Conservation (phyloP, 2,888 invertebrate species). For the Tenthredo scrophulariae region DNA sequence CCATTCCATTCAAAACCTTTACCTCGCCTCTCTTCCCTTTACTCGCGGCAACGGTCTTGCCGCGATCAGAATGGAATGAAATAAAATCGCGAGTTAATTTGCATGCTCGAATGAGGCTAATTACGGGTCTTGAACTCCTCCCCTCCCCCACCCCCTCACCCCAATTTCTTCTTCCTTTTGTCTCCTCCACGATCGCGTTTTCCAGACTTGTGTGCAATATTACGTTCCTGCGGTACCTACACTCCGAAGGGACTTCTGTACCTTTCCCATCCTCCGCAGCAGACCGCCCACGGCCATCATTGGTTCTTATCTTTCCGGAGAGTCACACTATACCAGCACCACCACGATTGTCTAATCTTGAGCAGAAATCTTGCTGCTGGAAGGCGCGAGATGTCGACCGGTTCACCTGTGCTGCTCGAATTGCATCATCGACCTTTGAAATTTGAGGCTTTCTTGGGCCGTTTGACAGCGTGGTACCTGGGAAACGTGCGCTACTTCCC, state of each 20-base stretch:
- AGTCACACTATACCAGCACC: constrained; percentile 41
- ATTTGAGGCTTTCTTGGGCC: constrained; percentile 30
- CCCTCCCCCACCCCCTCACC: background rate
- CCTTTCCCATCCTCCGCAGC: constrained; percentile 44
- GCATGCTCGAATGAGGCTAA: constrained; percentile 72
- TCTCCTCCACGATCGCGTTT: constrained; percentile 33
- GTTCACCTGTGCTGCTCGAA: constrained; percentile 42
- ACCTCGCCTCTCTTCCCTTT: background rate
- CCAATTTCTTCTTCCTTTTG: constrained; percentile 27
- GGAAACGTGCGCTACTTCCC: background rate
- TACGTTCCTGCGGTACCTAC: constrained; percentile 31
- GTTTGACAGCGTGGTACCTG: constrained; percentile 50
- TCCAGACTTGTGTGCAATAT: constrained; percentile 44
- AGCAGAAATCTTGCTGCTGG: constrained; percentile 36
- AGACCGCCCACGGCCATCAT: constrained; percentile 50
- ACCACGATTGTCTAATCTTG: constrained; percentile 45
- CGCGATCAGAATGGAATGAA: constrained; percentile 64
- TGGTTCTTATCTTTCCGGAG: constrained; percentile 46
- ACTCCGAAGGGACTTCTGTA: constrained; percentile 33
- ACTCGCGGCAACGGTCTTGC: constrained; percentile 30
- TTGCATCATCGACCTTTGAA: constrained; percentile 52
- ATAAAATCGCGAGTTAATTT: constrained; percentile 71
- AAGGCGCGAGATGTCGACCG: constrained; percentile 48
- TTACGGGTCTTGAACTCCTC: constrained; percentile 70
- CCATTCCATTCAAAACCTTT: constrained; percentile 7